These are phyloP conservation scores for Drosophila melanosoma DNA, from an alignment of 2,888 invertebrate genomes.

Conservation along the genomic window DNA sequence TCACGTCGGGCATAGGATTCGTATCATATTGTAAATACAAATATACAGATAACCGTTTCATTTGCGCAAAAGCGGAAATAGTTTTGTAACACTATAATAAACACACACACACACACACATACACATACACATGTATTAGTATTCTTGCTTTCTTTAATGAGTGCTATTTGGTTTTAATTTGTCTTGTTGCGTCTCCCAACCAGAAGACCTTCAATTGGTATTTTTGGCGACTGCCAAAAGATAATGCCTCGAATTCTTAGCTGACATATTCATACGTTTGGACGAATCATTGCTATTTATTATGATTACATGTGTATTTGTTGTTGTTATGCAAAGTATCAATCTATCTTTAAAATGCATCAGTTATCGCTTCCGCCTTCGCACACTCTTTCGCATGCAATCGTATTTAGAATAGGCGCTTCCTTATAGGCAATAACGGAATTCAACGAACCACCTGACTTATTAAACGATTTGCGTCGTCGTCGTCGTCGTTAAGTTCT, in stretches of 20 bases:
- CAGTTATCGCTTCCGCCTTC: conserved; percentile 42
- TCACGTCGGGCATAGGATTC: conserved; percentile 32
- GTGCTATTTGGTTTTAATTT: background rate
- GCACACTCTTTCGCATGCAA: conserved; percentile 4
- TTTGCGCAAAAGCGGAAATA: conserved; percentile 76
- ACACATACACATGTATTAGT: background rate
- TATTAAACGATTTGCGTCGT: conserved; percentile 39
- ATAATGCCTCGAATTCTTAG: conserved; percentile 44
- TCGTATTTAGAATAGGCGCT: conserved; percentile 43
- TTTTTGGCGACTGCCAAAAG: conserved; percentile 38
- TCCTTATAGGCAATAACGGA: conserved; percentile 51
- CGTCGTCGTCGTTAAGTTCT: conserved; percentile 10
- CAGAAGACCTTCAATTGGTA: conserved; percentile 46
- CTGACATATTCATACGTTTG: conserved; percentile 10
- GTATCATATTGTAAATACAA: conserved; percentile 26
- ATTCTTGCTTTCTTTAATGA: conserved; percentile 21
- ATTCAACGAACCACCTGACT: conserved; percentile 48
- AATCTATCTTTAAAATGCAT: conserved; percentile 16
- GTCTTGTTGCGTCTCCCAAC: conserved; percentile 42
- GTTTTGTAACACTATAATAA: conserved; percentile 54
- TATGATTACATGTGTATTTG: conserved; percentile 9
- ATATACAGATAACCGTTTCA: conserved; percentile 26
- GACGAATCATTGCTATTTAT: conserved; percentile 24
- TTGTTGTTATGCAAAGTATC: background rate
- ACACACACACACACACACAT: background rate